Base-by-base conservation (phyloP, 2,113 vertebrate genomes). In the Rhinogobius similis region DNA sequence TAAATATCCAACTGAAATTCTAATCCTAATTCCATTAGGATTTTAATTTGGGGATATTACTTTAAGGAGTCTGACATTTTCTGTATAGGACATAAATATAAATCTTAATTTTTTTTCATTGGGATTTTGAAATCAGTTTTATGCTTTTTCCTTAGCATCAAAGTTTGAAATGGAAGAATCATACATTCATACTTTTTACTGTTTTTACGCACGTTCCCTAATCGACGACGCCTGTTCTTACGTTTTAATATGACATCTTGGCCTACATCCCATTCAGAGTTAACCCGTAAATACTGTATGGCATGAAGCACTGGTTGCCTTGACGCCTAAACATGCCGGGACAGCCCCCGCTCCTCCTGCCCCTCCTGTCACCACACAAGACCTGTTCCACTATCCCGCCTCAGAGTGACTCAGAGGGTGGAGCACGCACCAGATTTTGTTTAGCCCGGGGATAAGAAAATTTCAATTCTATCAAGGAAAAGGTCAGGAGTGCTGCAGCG, bases 361-460 rank as follows among this genome's bases (percentile, higher is more conserved):
- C 48, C 4, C 74, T 72, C 56, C 68, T 72, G 68, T 76, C 81
- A 65, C 48, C 29, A 39, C 46, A 55, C 52, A 55, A 66, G 74
- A 69, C 86, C 75, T 79, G 65, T 75, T 81, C 81, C 84, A 86
- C 82, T 69, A 78, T 83, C 77, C 81, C 77, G 74, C 67, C 65
- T 50, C 18, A 50, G 7, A 21, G 43, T 90, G 87, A 92, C 79
- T 86, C 85, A 88, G 76, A 84, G 88, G 91, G 92, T 85, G 92
- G 90, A 88, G 88, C 68, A 52, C 65, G 21, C 44, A 55, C 53
- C 76, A 76, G 84, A 80, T 90, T 91, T 92, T 90, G 75, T 86
- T 87, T 90, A 88, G 90, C 92, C 87, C 62, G 72, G 69, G 85
- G 91, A 83, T 73, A 67, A 79, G 79, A 89, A 89, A 89, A 90